A percentile compares a stretch with the other conserved stretches of the same genome.
Conservation (phyloP, 2,797 vertebrate species). For the Alca torda region DNA sequence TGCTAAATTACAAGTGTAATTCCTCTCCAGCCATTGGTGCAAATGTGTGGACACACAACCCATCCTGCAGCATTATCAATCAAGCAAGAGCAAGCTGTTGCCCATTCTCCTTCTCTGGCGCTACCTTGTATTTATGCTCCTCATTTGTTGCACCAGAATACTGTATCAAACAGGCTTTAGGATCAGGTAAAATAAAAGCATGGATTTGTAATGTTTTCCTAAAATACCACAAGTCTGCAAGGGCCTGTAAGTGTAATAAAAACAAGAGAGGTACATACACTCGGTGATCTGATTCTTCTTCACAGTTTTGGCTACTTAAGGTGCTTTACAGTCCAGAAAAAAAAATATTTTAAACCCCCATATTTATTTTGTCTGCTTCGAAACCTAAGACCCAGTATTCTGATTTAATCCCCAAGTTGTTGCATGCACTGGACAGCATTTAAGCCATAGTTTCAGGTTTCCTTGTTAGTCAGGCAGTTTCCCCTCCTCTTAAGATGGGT, state of each 20-base stretch:
- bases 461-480: background rate
- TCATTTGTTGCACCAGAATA: background rate
- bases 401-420: background rate
- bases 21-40: background rate
- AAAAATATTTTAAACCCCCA: background rate
- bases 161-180: background rate
- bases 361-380: background rate
- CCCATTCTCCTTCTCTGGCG: background rate
- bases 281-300: background rate
- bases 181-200: background rate
- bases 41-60: background rate
- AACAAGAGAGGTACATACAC: background rate
- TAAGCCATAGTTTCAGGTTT: background rate
- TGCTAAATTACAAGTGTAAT: background rate
- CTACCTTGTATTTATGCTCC: background rate
- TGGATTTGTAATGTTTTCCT: background rate
- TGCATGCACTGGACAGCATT: background rate
- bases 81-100: background rate
- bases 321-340: background rate
- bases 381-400: background rate
- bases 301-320: background rate
- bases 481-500: background rate
- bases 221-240: background rate
- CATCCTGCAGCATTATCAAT: accelerated
- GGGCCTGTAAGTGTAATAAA: background rate